Evolutionary conservation across 2,888 invertebrate species (phyloP), one percentile per base, ranked within the genome.

Genomic region (Chydorus sphaericus): DNA sequence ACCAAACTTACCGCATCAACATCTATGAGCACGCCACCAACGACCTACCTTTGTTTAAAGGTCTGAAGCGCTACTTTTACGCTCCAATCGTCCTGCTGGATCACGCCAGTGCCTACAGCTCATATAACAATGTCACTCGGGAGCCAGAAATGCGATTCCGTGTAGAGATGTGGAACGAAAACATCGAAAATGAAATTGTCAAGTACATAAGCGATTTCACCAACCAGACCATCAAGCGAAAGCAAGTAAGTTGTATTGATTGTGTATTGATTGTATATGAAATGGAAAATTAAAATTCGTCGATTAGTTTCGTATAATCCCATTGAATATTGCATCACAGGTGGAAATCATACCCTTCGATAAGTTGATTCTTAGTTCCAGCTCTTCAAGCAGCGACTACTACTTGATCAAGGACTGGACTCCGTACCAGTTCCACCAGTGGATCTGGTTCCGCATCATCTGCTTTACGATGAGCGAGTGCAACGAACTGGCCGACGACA

Each of bases 121-220:
- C 18, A n/a, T 65, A 82, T 37, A 63, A 68, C 4, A 75, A 79
- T 38, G 63, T 84, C 29, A 83, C 83, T 0, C 80, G 80, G 61
- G 71, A 73, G 59, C 74, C 77, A 0, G 63, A 81, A 23, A 39
- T 39, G 39, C 39, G 16, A 8, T 39, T 39, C 16, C 39, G 16
- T 8, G 16, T 39, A 8, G n/a, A 39, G 8, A 16, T 39, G 16
- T 10, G 39, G 39, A 39, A 7, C 39, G 39, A n/a, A 23, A n/a
- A 6, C n/a, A 23, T 39, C 16, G 39, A 39, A 39, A 7, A 39
- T 8, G 39, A 39, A n/a, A n/a, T 39, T 39, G 7, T n/a, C 7
- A 39, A 39, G 6, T 39, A 39, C 16, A 16, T 39, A 7, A n/a
- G 8, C 39, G 6, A 39, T 18, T 7, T 39, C 7, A 7, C 16